phyloP scores from a whole-genome alignment of 2,113 vertebrate species.

The Rhea americana region DNA sequence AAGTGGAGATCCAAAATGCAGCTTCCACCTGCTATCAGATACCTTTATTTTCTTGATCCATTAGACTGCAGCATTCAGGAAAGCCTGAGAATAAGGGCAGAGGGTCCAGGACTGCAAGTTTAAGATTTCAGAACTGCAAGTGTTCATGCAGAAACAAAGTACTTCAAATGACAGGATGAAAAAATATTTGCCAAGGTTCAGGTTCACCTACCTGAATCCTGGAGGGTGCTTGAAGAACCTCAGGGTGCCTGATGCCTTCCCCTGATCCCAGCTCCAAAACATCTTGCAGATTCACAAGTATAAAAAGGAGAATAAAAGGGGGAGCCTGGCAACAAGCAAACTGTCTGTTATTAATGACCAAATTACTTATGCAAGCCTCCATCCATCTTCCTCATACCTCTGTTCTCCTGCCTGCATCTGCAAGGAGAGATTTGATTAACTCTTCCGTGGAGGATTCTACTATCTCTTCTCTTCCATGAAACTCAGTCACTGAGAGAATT shows the following conservation, averaged over 20 bases:
- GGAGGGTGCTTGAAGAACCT: background rate
- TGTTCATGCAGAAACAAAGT: background rate
- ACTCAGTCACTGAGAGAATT: background rate
- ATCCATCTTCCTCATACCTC: background rate
- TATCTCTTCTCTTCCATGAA: background rate
- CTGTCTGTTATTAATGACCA: background rate
- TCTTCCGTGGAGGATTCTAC: background rate
- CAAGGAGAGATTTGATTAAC: background rate
- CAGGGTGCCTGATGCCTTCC: background rate
- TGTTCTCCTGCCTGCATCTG: background rate
- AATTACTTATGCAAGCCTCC: fast-evolving
- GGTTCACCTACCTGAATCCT: background rate
- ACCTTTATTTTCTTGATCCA: background rate
- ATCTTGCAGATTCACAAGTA: background rate
- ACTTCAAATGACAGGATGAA: background rate
- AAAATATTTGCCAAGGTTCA: background rate
- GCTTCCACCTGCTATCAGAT: too few relatives aligned
- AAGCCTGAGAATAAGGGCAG: background rate
- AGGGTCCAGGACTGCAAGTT: background rate
- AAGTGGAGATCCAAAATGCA: background rate
- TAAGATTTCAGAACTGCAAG: background rate
- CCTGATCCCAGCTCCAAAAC: background rate
- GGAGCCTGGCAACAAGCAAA: background rate
- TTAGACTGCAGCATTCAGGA: background rate
- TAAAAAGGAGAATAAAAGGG: background rate